These are phyloP conservation scores for Cochlearius cochlearius DNA, from an alignment of 2,113 vertebrate species.

Conservation along the genomic window DNA sequence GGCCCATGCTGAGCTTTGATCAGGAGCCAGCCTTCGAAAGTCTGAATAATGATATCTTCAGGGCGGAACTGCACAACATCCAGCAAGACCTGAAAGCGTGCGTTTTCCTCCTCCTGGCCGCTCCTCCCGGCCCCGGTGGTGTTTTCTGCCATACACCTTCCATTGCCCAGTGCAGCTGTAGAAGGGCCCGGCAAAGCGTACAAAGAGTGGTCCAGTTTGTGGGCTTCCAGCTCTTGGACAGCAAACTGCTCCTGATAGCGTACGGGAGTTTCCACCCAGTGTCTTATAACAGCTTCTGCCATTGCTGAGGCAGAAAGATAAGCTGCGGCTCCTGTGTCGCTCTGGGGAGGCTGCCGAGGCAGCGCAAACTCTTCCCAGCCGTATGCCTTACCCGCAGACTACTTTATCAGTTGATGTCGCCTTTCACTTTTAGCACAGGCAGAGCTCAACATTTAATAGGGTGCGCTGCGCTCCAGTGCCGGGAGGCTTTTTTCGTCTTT, in stretches of 20 bases:
- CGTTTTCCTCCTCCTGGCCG: background rate
- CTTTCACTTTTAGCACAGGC: conserved; percentile 43
- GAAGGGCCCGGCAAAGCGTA: conserved; percentile 80
- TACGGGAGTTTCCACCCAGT: conserved; percentile 77
- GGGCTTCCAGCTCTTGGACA: conserved; percentile 64
- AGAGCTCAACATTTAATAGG: conserved; percentile 27
- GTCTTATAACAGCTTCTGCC: conserved; percentile 77
- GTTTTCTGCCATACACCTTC: background rate
- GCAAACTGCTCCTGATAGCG: conserved; percentile 76
- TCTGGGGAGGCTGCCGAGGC: background rate
- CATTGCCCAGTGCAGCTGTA: background rate
- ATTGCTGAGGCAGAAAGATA: conserved; percentile 37
- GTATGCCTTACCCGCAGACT: background rate
- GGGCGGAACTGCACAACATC: conserved; percentile 85
- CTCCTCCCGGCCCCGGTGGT: background rate
- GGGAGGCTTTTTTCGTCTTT: conserved; percentile 25
- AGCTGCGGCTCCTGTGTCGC: background rate
- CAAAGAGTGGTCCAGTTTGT: conserved; percentile 74
- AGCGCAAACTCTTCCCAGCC: background rate
- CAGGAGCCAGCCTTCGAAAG: conserved; percentile 85
- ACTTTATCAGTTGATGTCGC: background rate
- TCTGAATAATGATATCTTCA: conserved; percentile 86
- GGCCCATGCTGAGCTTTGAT: conserved; percentile 77
- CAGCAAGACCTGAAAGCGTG: conserved; percentile 75
- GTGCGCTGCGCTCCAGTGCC: conserved; percentile 8